Conservation (phyloP, 1,140 invertebrate species). For the Coenobita brevimanus region DNA sequence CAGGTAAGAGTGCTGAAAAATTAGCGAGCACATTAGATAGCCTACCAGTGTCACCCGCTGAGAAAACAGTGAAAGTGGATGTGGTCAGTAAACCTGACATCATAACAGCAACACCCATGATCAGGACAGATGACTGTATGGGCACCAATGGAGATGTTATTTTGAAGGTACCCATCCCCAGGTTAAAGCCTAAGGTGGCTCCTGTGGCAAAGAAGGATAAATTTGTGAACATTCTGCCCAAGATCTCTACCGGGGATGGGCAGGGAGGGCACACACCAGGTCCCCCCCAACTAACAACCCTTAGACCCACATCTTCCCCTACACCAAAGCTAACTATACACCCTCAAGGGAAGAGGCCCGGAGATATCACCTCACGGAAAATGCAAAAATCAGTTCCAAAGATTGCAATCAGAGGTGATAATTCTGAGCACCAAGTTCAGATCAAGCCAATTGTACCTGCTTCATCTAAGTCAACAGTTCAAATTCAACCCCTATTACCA, state of each 20-base stretch:
- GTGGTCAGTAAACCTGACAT: slow-evolving; percentile 5
- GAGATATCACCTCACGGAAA: slow-evolving; percentile 27
- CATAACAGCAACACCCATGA: background rate
- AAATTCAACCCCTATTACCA: slow-evolving; percentile 34
- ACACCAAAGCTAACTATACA: slow-evolving; percentile 49
- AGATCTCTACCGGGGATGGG: slow-evolving; percentile 25
- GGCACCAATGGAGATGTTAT: slow-evolving; percentile 62
- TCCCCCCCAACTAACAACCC: background rate
- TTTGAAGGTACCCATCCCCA: slow-evolving; percentile 61
- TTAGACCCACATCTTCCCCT: slow-evolving; percentile 21
- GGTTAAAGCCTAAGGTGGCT: slow-evolving; percentile 35
- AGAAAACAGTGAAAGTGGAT: slow-evolving; percentile 19
- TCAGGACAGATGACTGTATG: slow-evolving; percentile 33
- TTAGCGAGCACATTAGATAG: background rate
- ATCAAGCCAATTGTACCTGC: background rate
- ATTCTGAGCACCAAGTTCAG: slow-evolving; percentile 4
- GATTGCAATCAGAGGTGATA: slow-evolving; percentile 46
- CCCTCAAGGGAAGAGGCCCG: slow-evolving; percentile 19
- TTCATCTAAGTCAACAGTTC: background rate
- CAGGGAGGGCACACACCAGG: background rate
- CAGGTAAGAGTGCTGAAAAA: slow-evolving; percentile 28
- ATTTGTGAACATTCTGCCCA: slow-evolving; percentile 55
- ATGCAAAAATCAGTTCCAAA: slow-evolving; percentile 38
- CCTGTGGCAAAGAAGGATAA: slow-evolving; percentile 48
- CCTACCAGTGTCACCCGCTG: slow-evolving; percentile 7